phyloP scores from a whole-genome alignment of 2,797 vertebrate species.

The Pristis pectinata region DNA sequence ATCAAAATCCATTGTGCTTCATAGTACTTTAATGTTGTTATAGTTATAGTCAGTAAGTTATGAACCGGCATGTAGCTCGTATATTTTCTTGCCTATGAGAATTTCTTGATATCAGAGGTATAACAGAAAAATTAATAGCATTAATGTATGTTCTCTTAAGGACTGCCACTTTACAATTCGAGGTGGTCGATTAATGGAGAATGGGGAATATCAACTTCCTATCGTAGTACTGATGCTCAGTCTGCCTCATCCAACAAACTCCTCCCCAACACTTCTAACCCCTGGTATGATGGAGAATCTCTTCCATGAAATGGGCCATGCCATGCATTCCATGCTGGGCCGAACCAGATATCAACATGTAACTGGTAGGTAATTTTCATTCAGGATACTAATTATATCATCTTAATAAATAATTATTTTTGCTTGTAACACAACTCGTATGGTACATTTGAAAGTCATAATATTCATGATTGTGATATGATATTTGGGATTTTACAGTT shows the following conservation, averaged over 20 bases:
- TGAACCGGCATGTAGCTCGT: background rate
- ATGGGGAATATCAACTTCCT: slow-evolving; percentile 82
- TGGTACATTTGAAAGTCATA: background rate
- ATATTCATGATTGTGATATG: background rate
- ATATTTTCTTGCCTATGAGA: background rate
- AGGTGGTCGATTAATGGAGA: slow-evolving; percentile 73
- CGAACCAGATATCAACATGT: slow-evolving; percentile 92
- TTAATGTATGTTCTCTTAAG: slow-evolving; percentile 52
- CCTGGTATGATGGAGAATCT: slow-evolving; percentile 98
- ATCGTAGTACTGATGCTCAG: slow-evolving; percentile 93
- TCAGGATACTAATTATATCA: background rate
- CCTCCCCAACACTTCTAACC: slow-evolving; percentile 72
- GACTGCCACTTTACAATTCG: slow-evolving; percentile 97
- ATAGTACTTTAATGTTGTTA: background rate
- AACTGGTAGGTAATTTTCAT: slow-evolving; percentile 63
- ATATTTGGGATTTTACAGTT: background rate
- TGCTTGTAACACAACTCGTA: background rate
- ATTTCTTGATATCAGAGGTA: background rate
- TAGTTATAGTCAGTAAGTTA: too few relatives aligned
- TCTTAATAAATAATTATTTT: background rate
- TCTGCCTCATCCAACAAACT: slow-evolving; percentile 69
- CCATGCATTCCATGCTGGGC: slow-evolving; percentile 98
- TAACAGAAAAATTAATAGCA: background rate
- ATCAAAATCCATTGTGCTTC: background rate
- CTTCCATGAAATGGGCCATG: slow-evolving; percentile 98